Conservation (phyloP, 2,888 invertebrate genomes). For the Podotricha telesiphe region DNA sequence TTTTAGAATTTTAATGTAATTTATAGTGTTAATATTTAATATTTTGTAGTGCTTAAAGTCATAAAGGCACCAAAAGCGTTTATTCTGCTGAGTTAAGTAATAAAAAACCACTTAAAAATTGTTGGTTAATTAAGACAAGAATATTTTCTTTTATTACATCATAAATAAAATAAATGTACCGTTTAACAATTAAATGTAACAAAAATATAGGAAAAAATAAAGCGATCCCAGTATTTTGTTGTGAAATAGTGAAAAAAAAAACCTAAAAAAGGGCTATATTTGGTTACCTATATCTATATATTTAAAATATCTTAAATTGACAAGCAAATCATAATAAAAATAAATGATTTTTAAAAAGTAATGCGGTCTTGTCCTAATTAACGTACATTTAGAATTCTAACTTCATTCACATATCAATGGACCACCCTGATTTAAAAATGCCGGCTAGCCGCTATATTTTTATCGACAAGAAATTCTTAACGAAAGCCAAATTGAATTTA, state of each 20-base stretch:
- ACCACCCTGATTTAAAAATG: slow-evolving; percentile 4
- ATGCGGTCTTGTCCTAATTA: not conserved
- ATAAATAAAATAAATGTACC: slow-evolving; percentile 28
- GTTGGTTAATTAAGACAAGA: slow-evolving; percentile 32
- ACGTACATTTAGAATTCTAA: not conserved
- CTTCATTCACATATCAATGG: not conserved
- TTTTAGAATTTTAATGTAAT: not conserved
- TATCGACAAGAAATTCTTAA: not conserved
- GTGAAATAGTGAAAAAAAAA: not conserved
- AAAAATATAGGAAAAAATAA: slow-evolving; percentile 7
- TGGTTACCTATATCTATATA: not conserved
- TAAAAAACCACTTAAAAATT: slow-evolving; percentile 37
- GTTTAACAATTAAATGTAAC: slow-evolving; percentile 15
- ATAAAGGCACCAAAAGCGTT: slow-evolving; percentile 31
- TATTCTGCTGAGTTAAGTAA: slow-evolving; percentile 29
- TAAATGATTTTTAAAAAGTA: not conserved
- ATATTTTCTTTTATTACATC: slow-evolving; percentile 31
- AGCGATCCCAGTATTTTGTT: too few species aligned
- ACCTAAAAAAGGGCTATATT: too few species aligned
- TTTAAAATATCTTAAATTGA: not conserved
- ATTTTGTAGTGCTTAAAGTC: slow-evolving; percentile 14
- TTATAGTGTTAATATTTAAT: not conserved
- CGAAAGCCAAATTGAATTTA: not conserved
- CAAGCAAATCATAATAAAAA: not conserved
- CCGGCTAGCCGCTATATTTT: not conserved